phyloP scores from a whole-genome alignment of 1,140 invertebrate species.

The Cyrtorhinus lividipennis region DNA sequence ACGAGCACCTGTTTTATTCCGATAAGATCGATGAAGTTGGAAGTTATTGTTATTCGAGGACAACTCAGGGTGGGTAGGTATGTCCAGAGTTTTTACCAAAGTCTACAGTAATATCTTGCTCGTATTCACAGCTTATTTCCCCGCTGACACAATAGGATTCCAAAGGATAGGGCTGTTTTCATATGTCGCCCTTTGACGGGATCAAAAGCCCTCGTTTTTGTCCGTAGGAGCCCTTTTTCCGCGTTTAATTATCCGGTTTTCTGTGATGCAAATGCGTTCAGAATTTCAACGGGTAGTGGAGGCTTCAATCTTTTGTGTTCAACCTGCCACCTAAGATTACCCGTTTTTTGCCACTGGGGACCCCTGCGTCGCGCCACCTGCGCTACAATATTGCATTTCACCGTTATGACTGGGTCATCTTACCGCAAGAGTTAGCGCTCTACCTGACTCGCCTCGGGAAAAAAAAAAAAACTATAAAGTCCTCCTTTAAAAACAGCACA shows the following conservation, averaged over 20 bases:
- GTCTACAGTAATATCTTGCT: background rate
- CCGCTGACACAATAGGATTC: background rate
- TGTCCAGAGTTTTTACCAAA: no score
- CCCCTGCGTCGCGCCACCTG: background rate
- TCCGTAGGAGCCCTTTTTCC: no score
- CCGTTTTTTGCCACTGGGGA: background rate
- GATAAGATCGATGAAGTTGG: no score
- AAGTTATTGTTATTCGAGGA: no score
- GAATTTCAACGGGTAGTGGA: background rate
- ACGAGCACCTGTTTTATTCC: no score
- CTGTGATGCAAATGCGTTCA: constrained; percentile 1
- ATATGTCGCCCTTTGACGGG: background rate
- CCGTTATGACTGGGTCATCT: constrained; percentile 8
- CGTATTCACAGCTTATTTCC: background rate
- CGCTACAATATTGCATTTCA: constrained; percentile 5
- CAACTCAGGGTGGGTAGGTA: no score
- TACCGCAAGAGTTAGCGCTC: constrained; percentile 1
- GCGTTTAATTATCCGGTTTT: background rate
- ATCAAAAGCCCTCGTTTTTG: background rate
- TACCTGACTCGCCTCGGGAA: background rate
- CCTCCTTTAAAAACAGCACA: background rate
- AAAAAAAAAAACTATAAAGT: background rate
- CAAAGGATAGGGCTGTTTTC: background rate
- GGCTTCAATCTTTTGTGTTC: background rate
- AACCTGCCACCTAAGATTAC: constrained; percentile 8